Evolutionary conservation across 1,140 invertebrate genomes (phyloP), one percentile per base, ranked within the genome.

Genomic region (Hestina assimilis): DNA sequence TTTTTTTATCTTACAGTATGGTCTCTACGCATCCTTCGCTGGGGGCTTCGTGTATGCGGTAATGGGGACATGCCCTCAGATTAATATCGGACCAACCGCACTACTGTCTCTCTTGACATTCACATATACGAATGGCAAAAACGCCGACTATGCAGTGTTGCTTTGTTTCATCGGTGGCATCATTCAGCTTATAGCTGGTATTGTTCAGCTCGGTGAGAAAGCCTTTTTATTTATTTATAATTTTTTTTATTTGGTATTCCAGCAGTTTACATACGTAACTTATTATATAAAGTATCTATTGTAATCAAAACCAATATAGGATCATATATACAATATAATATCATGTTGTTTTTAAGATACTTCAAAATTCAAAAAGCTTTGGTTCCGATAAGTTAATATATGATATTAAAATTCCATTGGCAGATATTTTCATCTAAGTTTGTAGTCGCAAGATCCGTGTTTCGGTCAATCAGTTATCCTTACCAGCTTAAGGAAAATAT

Each of bases 1-100:
- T 51, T 38, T 17, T 46, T 17, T 26, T 11, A 29, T 29, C 23
- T 92, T 92, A 45, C 90, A 96, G 92, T 95, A 95, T 89, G 96
- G 96, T 0, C 87, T 97, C 3, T 97, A 97, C 83, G 94, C 95
- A 9, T 93, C 95, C 0, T 94, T 97, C 60, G 92, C 93, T 68
- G 95, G 95, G 1, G 93, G 94, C 63, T 93, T 97, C 65, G 90
- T 96, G 5, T 98, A 97, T 87, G 92, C 92, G 11, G 19, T 96
- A 14, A 92, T 97, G 72, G 96, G 96, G 2, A 95, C 94, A 1
- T 93, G 94, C 60, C 94, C 94, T 51, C 95, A 96, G 82, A 92
- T 97, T 31, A 96, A 95, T 63, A 93, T 96, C 14, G 95, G 94
- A 1, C 95, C 95, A 2, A 95, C 94, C 0, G 94, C 95, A 1